phyloP scores from a whole-genome alignment of 2,888 invertebrate species.

The Antheraea yamamai region DNA sequence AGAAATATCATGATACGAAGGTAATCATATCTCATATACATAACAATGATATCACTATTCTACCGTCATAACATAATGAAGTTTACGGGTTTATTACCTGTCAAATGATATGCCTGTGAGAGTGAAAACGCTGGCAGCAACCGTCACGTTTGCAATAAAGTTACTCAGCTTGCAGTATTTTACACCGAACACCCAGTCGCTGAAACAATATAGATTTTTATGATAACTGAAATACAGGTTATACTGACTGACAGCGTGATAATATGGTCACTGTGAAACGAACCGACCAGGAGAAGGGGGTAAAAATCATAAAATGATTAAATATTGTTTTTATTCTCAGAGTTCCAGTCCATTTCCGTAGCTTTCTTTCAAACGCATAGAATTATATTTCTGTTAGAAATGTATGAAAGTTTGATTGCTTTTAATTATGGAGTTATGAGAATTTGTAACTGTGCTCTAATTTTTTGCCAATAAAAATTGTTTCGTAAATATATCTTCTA shows the following conservation, averaged over 20 bases:
- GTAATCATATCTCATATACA: not conserved
- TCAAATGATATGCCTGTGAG: constrained; percentile 96
- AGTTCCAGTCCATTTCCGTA: not conserved
- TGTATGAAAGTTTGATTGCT: not conserved
- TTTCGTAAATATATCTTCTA: too few relatives aligned
- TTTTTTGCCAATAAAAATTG: too few relatives aligned
- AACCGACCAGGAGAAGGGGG: not conserved
- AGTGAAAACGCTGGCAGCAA: constrained; percentile 96
- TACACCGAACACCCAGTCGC: constrained; percentile 95
- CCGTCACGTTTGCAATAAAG: constrained; percentile 95
- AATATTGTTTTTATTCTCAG: not conserved
- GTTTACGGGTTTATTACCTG: constrained; percentile 82
- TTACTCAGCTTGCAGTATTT: constrained; percentile 94
- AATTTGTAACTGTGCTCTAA: not conserved
- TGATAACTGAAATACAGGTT: not conserved
- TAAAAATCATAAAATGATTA: not conserved
- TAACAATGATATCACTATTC: not conserved
- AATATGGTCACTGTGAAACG: not conserved
- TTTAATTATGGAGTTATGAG: not conserved
- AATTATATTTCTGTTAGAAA: not conserved
- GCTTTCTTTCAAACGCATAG: not conserved
- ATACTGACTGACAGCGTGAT: not conserved
- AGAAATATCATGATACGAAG: not conserved
- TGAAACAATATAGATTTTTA: constrained; percentile 58
- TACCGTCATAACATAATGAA: not conserved